Evolutionary conservation across 2,113 vertebrate genomes (phyloP).

Genomic region (Aldabrachelys gigantea): DNA sequence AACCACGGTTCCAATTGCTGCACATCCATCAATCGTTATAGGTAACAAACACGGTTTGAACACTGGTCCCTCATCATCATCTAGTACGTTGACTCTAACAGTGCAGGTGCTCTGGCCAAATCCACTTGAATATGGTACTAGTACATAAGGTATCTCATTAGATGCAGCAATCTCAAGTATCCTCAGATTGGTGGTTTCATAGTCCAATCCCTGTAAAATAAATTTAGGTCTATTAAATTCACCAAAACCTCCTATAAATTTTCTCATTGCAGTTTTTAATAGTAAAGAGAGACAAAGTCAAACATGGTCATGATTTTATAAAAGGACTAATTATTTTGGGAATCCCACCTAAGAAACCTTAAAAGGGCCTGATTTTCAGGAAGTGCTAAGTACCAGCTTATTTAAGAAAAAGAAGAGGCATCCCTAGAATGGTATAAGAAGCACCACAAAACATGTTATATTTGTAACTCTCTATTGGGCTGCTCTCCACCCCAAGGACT

Average conservation of each 20-base stretch:
- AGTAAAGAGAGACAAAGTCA: background rate
- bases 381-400: background rate
- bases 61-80: constrained; percentile 88
- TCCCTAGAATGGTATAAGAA: background rate
- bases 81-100: constrained; percentile 77
- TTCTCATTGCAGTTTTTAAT: background rate
- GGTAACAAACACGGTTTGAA: constrained; percentile 78
- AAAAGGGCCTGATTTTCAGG: background rate
- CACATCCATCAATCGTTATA: constrained; percentile 82
- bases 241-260: background rate
- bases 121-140: constrained; percentile 57
- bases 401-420: background rate
- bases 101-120: constrained; percentile 75
- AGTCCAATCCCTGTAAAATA: constrained; percentile 83
- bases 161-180: constrained; percentile 80
- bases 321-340: background rate
- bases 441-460: background rate
- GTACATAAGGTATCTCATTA: constrained; percentile 83
- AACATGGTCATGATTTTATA: background rate
- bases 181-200: constrained; percentile 75
- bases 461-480: background rate
- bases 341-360: background rate
- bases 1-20: constrained; percentile 74
- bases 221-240: constrained; percentile 9
- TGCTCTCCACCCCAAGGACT: background rate